Base-by-base conservation (phyloP, 2,888 invertebrate species). In the Thecophora atra region DNA sequence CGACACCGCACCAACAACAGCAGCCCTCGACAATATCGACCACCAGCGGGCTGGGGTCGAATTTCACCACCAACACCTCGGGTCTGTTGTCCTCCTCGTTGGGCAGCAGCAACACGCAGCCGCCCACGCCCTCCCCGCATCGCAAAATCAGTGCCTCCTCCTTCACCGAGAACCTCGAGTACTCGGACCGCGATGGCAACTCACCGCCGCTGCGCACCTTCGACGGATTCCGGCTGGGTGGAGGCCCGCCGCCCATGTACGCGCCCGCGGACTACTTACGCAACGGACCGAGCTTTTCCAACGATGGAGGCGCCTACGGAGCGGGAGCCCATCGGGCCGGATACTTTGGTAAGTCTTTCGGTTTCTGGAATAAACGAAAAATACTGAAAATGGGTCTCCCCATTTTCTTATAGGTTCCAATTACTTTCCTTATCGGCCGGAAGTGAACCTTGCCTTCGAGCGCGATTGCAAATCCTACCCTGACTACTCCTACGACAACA, bases 121-220 rank as follows among this genome's bases (percentile, higher is more conserved):
- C 89, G 8, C 89, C 91, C 68, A 89, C 91, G 11, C 91, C 91
- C 1, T 92, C 93, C 7, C 93, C 93, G 0, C 86, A 93, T 30
- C 88, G 94, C 65, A 94, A 94, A 77, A 91, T 92, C 0, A 91
- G 91, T 79, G 90, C 90, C 56, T 90, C 91, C 17, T 91, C 91
- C 62, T 93, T 93, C 77, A 90, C 92, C 63, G 92, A 92, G n/a
- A 80, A 82, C 52, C 70, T 82, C 37, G 80, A 81, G 72, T 81
- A 80, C 70, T 78, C 78, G 1, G 78, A 79, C 13, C 71, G 71
- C 7, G 67, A 71, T 26, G 58, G 58, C 28, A 47, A 2, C 47
- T 76, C 78, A 42, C 77, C 79, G 21, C 81, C 81, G 15, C 72
- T 79, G 30, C 75, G 74, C 13, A 78, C 72, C 28, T 83, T 83